Conservation (phyloP, 64 coral and sea anemone genomes). For the Dendronephthya gigantea region DNA sequence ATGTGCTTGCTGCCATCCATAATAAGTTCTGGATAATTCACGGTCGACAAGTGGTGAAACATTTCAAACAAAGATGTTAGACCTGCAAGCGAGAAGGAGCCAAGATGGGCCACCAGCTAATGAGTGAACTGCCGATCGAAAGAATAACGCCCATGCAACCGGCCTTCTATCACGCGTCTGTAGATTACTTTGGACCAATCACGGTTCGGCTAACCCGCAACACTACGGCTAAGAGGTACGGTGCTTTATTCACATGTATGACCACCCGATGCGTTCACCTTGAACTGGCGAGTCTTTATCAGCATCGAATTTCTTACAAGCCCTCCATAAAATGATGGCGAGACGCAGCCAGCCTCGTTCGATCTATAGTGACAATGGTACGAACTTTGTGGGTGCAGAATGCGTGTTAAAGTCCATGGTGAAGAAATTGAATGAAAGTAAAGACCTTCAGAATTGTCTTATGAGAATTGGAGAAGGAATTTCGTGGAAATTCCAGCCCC, state of each 20-base stretch:
- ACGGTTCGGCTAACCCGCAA: not conserved
- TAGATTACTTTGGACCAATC: not conserved
- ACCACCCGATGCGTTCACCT: not conserved
- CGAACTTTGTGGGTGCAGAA: not conserved
- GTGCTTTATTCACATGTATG: not conserved
- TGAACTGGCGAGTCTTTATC: not conserved
- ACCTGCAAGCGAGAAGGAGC: not conserved
- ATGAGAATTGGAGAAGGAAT: not conserved
- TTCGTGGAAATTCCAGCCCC: not conserved
- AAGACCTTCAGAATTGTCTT: not conserved
- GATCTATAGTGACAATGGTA: slow-evolving; percentile 7
- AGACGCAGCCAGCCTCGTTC: not conserved
- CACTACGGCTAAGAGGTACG: not conserved
- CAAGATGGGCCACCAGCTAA: not conserved
- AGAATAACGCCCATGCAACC: not conserved
- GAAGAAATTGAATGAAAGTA: not conserved
- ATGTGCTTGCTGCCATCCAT: not conserved
- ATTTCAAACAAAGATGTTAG: not conserved
- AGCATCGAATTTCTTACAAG: not conserved
- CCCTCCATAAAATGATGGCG: not conserved
- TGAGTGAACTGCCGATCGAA: slow-evolving; percentile 15
- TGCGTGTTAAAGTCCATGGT: not conserved
- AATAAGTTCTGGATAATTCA: not conserved
- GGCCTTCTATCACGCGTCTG: not conserved
- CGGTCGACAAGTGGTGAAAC: not conserved